Conservation (phyloP, 2,113 vertebrate species). For the Pteronura brasiliensis region DNA sequence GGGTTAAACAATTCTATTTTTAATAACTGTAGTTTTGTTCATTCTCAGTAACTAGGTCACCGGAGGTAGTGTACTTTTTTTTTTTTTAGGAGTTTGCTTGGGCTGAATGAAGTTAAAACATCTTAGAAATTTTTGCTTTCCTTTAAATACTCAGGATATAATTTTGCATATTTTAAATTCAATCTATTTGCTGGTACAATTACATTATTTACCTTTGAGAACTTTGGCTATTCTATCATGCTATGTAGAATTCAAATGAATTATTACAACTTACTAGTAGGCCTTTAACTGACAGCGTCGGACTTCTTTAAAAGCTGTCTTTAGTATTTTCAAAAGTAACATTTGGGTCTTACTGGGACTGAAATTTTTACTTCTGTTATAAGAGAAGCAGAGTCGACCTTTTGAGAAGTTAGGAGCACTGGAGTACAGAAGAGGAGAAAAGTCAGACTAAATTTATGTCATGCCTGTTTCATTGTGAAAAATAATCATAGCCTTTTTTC, state of each 20-base stretch:
- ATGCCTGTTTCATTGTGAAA: slow-evolving; percentile 3
- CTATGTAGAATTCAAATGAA: slow-evolving; percentile 39
- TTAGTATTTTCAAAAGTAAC: slow-evolving; percentile 37
- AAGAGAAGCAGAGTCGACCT: background rate
- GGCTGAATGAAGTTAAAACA: slow-evolving; percentile 22
- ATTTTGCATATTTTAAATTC: slow-evolving; percentile 51
- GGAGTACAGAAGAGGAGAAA: background rate
- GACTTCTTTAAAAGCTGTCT: slow-evolving; percentile 1
- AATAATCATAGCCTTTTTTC: background rate
- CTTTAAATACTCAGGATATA: slow-evolving; percentile 13
- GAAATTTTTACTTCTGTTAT: slow-evolving; percentile 30
- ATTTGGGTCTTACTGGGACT: background rate
- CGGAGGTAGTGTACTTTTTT: background rate
- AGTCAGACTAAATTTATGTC: background rate
- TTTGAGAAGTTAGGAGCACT: slow-evolving; percentile 8
- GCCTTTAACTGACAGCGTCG: background rate
- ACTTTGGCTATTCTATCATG: background rate
- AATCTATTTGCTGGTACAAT: slow-evolving; percentile 10
- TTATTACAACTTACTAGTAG: slow-evolving; percentile 46
- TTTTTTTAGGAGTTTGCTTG: background rate
- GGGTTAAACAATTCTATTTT: slow-evolving; percentile 36
- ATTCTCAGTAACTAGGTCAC: slow-evolving; percentile 35
- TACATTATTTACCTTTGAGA: slow-evolving; percentile 42
- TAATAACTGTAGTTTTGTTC: slow-evolving; percentile 16
- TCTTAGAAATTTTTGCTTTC: slow-evolving; percentile 30